These are phyloP conservation scores for Drosophila cognata DNA, from an alignment of 2,888 invertebrate species.

Conservation along the genomic window DNA sequence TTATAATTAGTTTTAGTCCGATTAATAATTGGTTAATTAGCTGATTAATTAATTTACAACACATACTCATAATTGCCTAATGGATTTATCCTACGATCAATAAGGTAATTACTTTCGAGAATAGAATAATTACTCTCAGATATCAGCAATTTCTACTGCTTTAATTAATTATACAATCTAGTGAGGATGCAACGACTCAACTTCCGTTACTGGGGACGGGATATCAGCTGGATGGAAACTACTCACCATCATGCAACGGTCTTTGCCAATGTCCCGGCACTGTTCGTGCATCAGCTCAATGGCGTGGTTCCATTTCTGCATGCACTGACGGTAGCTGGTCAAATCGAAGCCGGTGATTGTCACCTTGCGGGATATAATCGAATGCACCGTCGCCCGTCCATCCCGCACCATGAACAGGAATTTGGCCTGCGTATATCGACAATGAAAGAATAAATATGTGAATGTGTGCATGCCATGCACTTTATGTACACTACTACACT, in stretches of 20 bases:
- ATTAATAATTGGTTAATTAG: neutral
- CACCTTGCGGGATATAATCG: constrained; percentile 97
- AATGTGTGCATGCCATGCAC: constrained; percentile 9
- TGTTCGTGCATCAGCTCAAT: constrained; percentile 97
- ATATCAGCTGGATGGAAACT: neutral
- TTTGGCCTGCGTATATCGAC: constrained; percentile 88
- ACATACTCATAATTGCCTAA: neutral
- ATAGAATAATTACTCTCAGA: neutral
- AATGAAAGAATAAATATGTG: neutral
- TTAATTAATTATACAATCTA: neutral
- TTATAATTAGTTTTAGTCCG: neutral
- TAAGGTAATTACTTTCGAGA: neutral
- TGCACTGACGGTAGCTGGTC: constrained; percentile 95
- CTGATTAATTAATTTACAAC: neutral
- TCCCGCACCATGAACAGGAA: constrained; percentile 99
- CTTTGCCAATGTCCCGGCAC: constrained; percentile 92
- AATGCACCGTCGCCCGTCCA: constrained; percentile 99
- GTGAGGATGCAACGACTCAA: neutral
- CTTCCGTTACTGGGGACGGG: neutral
- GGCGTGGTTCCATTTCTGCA: constrained; percentile 98
- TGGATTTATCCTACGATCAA: neutral
- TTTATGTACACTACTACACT: constrained; percentile 1
- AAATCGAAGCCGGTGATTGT: constrained; percentile 94
- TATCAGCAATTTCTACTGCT: neutral
- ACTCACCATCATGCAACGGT: constrained; percentile 90